Base-by-base conservation (phyloP, 2,888 invertebrate genomes). In the Onthophagus sagittarius region DNA sequence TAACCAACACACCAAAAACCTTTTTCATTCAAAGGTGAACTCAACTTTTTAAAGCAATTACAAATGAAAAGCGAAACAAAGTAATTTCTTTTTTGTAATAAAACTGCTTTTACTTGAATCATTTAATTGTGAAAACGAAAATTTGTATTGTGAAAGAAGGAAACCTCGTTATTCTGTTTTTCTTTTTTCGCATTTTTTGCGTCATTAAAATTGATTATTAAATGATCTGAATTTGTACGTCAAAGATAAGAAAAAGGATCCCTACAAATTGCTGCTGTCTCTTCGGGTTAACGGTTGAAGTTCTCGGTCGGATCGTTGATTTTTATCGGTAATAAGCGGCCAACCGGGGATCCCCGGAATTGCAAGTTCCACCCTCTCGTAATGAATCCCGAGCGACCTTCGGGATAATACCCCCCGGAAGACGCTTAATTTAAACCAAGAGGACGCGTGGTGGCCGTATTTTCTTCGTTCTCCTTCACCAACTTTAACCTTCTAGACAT, bases 171-270 rank as follows among this genome's bases (percentile, higher is more conserved):
- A n/a, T n/a, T n/a, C n/a, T n/a, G n/a, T n/a, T n/a, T n/a, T n/a
- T n/a, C n/a, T n/a, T n/a, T n/a, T n/a, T n/a, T n/a, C 3, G 23
- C 3, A 23, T 23, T 23, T 23, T 23, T 23, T 2, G 23, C n/a
- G 3, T 23, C 23, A 23, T 23, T 23, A 53, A 53, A 53, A 9
- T 53, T 53, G 39, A 53, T 53, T 53, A 53, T 53, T 9, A 53
- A 53, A 53, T 53, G 7, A 53, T 53, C 39, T 53, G 11, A 53
- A 53, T 11, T 53, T 53, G 5, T 11, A 53, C 9, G 39, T 53
- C 39, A 9, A 7, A 11, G 39, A 53, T 53, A 53, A 53, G 72
- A 72, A 72, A 71, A 72, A 69, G 63, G 69, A 72, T 69, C 69
- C 69, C 69, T 69, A 69, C 62, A 71, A 53, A 53, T 53, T 53